Base-by-base conservation (phyloP, 2,113 vertebrate species). In the Odontophorus gujanensis region DNA sequence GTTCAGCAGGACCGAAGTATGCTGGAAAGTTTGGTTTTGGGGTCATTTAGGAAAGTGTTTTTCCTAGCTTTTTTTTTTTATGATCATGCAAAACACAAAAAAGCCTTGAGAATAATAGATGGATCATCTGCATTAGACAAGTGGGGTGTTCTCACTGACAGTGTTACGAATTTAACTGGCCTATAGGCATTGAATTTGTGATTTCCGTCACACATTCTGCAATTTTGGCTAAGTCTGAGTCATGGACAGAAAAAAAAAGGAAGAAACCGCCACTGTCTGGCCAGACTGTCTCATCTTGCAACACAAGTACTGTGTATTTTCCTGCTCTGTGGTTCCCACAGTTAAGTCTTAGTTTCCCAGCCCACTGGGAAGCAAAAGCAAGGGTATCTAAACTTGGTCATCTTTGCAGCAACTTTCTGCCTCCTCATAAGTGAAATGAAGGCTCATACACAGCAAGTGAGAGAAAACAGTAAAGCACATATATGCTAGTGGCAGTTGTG, bases 231-330 rank as follows among this genome's bases (percentile, higher is more conserved):
- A 81, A 73, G 48, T 79, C 51, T 79, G 78, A 94, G 58, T 85
- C 90, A 76, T 42, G 84, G 78, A 62, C 81, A 91, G 75, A 87
- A 93, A 85, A 93, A 85, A 8, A 77, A 57, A 26, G 91, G 62
- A 82, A 90, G 92, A 95, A 96, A 95, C 50, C 1, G 0, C 67
- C 67, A 9, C 71, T 89, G 95, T 89, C 87, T 92, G 90, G 95
- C 92, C 87, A 91, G 71, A 66, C 67, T 87, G 67, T 81, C 71
- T 92, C 77, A 68, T 91, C 69, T 59, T 89, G 79, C 66, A 86
- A 5, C 51, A 20, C 38, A 13, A 71, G 20, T 87, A 38, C 57
- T 86, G 40, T 25, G 45, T 68, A 73, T 13, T 90, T 45, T 42
- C 85, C 68, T 90, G 83, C 73, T 45, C 69, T 32, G n/a, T 66